Conservation (phyloP, 1,140 invertebrate species). For the Polypedilum pembai region DNA sequence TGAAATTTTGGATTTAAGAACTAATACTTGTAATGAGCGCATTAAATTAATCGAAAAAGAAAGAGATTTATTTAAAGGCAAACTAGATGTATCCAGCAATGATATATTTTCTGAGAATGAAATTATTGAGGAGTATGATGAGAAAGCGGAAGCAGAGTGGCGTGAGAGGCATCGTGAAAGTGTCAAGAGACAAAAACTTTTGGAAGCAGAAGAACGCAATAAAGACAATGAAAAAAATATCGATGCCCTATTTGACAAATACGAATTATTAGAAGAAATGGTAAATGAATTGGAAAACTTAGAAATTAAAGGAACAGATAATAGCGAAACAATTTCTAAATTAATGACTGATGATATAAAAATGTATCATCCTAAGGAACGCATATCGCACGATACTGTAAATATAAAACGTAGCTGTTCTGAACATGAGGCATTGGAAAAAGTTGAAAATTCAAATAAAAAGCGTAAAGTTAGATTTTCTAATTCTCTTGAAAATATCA, state of each 20-base stretch:
- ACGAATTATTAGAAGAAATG: background rate
- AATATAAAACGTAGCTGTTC: background rate
- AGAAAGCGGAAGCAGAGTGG: background rate
- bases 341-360: background rate
- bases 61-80: background rate
- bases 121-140: conserved; percentile 26
- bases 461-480: conserved; percentile 2
- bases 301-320: background rate
- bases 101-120: conserved; percentile 14
- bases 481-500: background rate
- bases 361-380: background rate
- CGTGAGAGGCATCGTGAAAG: background rate
- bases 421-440: background rate
- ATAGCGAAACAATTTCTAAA: background rate
- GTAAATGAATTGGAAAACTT: background rate
- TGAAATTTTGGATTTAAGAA: background rate
- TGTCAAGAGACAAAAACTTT: background rate
- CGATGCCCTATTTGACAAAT: background rate
- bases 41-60: background rate
- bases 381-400: background rate
- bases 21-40: background rate
- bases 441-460: background rate
- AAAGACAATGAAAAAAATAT: background rate
- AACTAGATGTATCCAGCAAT: background rate
- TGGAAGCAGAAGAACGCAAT: background rate